These are phyloP conservation scores for Rousettus leschenaultii DNA, from an alignment of 2,113 vertebrate genomes.

Conservation along the genomic window DNA sequence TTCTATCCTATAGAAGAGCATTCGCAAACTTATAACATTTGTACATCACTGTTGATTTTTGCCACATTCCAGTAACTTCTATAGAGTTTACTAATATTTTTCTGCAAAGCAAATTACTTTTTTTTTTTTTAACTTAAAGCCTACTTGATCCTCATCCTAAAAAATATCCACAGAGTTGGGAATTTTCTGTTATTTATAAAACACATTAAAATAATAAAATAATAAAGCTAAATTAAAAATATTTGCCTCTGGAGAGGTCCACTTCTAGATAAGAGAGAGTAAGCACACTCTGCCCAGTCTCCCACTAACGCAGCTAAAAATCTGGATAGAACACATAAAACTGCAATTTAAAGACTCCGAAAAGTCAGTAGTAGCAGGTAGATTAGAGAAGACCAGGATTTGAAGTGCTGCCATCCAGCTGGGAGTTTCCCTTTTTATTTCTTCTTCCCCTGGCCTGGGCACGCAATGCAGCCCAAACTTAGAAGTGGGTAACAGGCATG, in stretches of 20 bases:
- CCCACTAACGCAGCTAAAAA: neutral
- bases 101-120: neutral
- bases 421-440: neutral
- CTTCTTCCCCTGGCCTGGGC: neutral
- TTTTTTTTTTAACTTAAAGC: neutral
- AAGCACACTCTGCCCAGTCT: neutral
- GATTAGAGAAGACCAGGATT: neutral
- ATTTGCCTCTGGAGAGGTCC: neutral
- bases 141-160: neutral
- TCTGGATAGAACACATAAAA: neutral
- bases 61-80: neutral
- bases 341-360: neutral
- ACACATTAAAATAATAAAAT: neutral
- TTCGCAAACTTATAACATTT: neutral
- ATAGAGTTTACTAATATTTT: constrained; percentile 20
- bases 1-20: neutral
- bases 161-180: neutral
- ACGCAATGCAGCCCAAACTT: neutral
- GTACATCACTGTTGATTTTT: neutral
- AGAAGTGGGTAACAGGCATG: neutral
- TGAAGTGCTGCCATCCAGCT: neutral
- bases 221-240: neutral
- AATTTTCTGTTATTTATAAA: constrained; percentile 1
- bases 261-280: neutral
- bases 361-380: neutral